A percentile compares a stretch with the other conserved stretches of the same genome.
Evolutionary conservation across 2,797 vertebrate species (phyloP).

Genomic region (Telmatherina bonti): DNA sequence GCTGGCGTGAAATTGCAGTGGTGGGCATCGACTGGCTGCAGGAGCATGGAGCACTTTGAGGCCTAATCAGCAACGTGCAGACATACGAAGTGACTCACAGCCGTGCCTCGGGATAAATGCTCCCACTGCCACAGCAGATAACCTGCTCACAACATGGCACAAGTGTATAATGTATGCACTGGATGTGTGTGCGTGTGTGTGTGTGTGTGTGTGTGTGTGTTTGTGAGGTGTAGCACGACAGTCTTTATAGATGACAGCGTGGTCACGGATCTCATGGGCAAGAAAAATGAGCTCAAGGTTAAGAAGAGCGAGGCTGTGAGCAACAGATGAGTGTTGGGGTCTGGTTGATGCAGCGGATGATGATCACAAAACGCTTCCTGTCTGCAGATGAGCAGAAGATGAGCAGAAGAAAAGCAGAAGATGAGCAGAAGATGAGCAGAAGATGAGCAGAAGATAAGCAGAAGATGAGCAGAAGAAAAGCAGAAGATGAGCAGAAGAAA

Average conservation of each 20-base stretch:
- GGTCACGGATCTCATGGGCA: constrained; percentile 70
- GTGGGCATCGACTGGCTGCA: constrained; percentile 69
- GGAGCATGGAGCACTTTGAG: constrained; percentile 77
- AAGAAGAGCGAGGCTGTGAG: constrained; percentile 62
- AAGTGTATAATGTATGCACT: too few relatives aligned
- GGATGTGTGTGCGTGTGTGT: too few relatives aligned
- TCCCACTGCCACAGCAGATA: constrained; percentile 67
- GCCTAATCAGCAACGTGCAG: constrained; percentile 84
- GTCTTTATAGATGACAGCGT: constrained; percentile 75
- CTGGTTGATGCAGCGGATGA: too few relatives aligned
- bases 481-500: too few relatives aligned
- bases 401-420: too few relatives aligned
- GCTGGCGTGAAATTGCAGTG: constrained; percentile 82
- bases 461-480: too few relatives aligned
- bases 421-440: too few relatives aligned
- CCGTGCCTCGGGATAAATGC: constrained; percentile 78
- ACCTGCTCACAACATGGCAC: constrained; percentile 55
- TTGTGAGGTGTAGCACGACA: constrained; percentile 57
- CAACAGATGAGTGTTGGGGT: too few relatives aligned
- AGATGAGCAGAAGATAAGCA: too few relatives aligned
- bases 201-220: too few relatives aligned
- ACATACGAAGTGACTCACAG: constrained; percentile 71
- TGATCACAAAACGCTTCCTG: too few relatives aligned
- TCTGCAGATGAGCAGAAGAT: too few relatives aligned
- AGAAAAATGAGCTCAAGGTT: constrained; percentile 71